Base-by-base conservation (phyloP, 2,888 invertebrate genomes). In the Siphonodentalium dalli region DNA sequence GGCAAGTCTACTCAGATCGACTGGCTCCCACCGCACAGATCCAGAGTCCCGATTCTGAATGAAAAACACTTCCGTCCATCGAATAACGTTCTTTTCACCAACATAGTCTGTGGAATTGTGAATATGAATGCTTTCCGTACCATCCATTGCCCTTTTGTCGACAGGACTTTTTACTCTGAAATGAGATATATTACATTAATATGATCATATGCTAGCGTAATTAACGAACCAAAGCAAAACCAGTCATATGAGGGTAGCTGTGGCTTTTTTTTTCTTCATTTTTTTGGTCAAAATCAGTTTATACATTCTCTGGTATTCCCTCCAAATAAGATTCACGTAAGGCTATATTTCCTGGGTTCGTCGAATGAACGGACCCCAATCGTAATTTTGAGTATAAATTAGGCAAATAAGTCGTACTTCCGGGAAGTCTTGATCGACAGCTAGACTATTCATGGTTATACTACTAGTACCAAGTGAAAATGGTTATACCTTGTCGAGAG, bases 61-160 rank as follows among this genome's bases (percentile, higher is more conserved):
- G 58, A 92, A 88, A 77, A 90, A 92, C 18, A 91, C 89, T 84
- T 92, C 91, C 0, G 90, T 91, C 89, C 91, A 90, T 20, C 90
- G 85, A 55, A 92, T 89, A 43, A 72, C 85, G 38, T 74, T 72
- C 66, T 86, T 87, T 51, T 87, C 87, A 48, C 87, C 87, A 44
- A 86, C 83, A 77, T 88, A 89, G 82, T 90, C 90, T 37, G 88
- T 87, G 45, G 89, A 89, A 70, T 88, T 89, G 75, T 90, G 90
- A n/a, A 92, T 89, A 65, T 89, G 85, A 68, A 91, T 88, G 39
- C 90, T 91, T 35, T 89, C 88, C 40, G 91, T 83, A 3, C 91
- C 91, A 76, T 89, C 89, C 85, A 92, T 85, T 29, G 86, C 75
- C 75, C 85, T 86, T 6, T 86, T 86, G 80, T 92, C 92, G 44